These are phyloP conservation scores for Sebastiscus tertius DNA, from an alignment of 2,797 vertebrate species.

Conservation along the genomic window DNA sequence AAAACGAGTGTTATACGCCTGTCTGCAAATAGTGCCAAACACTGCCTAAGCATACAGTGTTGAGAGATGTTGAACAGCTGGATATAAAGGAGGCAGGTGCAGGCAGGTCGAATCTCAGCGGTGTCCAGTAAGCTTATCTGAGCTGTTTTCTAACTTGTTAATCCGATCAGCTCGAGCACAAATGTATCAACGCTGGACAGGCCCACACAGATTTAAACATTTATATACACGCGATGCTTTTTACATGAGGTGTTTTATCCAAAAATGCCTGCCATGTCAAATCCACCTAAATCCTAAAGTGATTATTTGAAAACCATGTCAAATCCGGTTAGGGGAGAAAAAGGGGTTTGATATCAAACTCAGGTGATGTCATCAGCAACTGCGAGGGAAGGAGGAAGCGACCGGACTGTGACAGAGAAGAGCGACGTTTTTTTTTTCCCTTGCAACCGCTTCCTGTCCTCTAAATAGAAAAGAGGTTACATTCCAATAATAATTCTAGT, in stretches of 20 bases:
- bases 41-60: background rate
- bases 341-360: conserved; percentile 40
- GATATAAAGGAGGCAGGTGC: background rate
- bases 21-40: background rate
- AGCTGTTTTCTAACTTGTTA: conserved; percentile 24
- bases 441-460: conserved; percentile 58
- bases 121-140: conserved; percentile 13
- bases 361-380: conserved; percentile 38
- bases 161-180: conserved; percentile 30
- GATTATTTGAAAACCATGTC: conserved; percentile 27
- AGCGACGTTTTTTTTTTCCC: background rate
- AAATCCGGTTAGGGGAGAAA: conserved; percentile 31
- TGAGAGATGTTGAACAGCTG: conserved; percentile 17
- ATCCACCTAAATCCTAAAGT: conserved; percentile 36
- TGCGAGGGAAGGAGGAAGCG: conserved; percentile 7
- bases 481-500: conserved; percentile 83
- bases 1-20: background rate
- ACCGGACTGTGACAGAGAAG: conserved; percentile 7
- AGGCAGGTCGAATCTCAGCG: conserved; percentile 4
- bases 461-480: conserved; percentile 85
- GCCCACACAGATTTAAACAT: conserved; percentile 13
- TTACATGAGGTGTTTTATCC: background rate
- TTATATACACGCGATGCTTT: background rate
- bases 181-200: background rate
- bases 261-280: conserved; percentile 27